phyloP scores from a whole-genome alignment of 2,888 invertebrate species.

The Nemotelus pantherinus region DNA sequence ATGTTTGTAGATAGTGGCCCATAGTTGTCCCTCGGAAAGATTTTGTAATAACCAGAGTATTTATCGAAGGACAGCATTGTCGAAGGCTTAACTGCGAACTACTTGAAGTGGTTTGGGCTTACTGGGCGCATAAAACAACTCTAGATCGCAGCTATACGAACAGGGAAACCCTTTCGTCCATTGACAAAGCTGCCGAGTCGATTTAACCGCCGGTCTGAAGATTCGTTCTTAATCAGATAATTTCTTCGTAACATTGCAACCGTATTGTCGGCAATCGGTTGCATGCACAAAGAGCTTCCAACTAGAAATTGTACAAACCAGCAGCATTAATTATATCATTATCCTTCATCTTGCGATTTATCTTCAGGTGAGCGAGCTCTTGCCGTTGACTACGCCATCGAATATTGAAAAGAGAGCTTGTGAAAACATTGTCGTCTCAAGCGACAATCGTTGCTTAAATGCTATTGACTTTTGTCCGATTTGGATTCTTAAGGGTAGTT shows the following conservation, averaged over 20 bases:
- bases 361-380: constrained; percentile 50
- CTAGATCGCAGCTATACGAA: neutral
- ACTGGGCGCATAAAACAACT: constrained; percentile 19
- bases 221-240: constrained; percentile 51
- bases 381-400: constrained; percentile 5
- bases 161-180: neutral
- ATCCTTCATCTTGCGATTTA: constrained; percentile 61
- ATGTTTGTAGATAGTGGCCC: neutral
- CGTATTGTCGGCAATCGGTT: constrained; percentile 48
- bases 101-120: constrained; percentile 13
- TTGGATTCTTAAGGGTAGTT: too few relatives aligned
- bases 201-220: constrained; percentile 8
- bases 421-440: constrained; percentile 32
- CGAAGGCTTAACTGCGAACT: constrained; percentile 19
- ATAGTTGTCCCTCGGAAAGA: neutral
- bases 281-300: constrained; percentile 51
- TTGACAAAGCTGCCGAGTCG: neutral
- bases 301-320: constrained; percentile 54
- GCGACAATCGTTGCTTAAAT: constrained; percentile 21
- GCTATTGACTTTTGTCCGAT: neutral
- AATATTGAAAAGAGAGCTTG: constrained; percentile 25
- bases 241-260: constrained; percentile 38
- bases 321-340: constrained; percentile 62
- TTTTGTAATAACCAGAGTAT: neutral
- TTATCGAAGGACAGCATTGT: constrained; percentile 25